Base-by-base conservation (phyloP, 2,888 invertebrate genomes). In the Ormyrus pomaceus region DNA sequence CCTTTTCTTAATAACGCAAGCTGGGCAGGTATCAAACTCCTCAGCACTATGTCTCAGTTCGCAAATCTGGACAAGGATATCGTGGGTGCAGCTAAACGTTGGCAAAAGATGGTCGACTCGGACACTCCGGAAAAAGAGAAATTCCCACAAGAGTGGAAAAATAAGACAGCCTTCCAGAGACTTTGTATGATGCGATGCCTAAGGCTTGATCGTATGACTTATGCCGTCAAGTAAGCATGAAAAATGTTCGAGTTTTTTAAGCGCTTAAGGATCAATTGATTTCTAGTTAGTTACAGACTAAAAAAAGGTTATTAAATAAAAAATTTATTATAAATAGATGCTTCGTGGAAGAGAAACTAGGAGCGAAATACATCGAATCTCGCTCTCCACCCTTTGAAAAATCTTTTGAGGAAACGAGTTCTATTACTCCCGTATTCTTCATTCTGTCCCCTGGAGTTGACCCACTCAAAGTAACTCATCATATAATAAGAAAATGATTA, bases 111-210 rank as follows among this genome's bases (percentile, higher is more conserved):
- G 87, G 95, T 96, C 0, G 98, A 98, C 86, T 95, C 96, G 34
- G 98, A 98, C 89, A 95, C 95, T 81, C 98, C 98, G 0, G 98
- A 99, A 90, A 95, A 95, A 86, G 98, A 98, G 89, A 97, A 97
- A 89, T 93, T 98, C 84, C 98, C 98, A 0, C 97, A 97, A 80
- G 98, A 98, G 87, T 99, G 98, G 98, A 98, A 98, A 89, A 95
- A 95, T 87, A 98, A 97, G 90, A 92, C 94, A 0, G 92, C 96
- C 0, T 91, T 98, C 65, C 97, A 98, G 89, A 93, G 95, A 83
- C 92, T 98, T 6, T 98, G 98, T 87, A 98, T 99, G 89, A 95
- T 98, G 95, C 92, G 98, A 79, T 96, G 97, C 34, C 92, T 98
- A 72, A 92, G 98, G 65, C 96, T 98, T 0, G 98, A 99, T 91